These are phyloP conservation scores for Dryococelus australis DNA, from an alignment of 2,888 invertebrate species.

Conservation along the genomic window DNA sequence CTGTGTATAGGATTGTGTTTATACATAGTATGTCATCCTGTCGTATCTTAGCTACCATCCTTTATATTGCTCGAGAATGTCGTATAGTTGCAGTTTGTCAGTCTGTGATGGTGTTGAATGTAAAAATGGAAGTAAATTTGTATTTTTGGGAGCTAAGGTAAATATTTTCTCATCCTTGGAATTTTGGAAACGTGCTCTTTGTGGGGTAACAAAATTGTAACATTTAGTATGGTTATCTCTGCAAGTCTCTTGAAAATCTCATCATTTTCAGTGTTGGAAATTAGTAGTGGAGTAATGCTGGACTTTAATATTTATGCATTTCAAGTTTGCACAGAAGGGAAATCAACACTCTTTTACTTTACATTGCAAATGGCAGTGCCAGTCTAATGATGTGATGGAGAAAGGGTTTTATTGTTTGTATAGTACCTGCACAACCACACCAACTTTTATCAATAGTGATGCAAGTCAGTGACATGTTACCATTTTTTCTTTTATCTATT, in stretches of 20 bases:
- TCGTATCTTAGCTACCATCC: neutral
- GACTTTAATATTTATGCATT: neutral
- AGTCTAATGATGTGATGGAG: no score
- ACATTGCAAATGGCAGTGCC: neutral
- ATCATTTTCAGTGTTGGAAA: neutral
- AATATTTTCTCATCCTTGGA: neutral
- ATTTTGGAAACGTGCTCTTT: neutral
- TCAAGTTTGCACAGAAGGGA: no score
- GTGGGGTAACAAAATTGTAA: neutral
- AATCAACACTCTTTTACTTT: neutral
- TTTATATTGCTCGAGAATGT: neutral
- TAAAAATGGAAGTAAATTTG: neutral
- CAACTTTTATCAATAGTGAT: neutral
- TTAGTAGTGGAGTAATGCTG: neutral
- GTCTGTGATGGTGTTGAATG: neutral
- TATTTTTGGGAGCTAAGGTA: neutral
- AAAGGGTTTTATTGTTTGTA: neutral
- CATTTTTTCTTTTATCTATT: neutral
- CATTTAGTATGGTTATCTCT: neutral
- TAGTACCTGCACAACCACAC: neutral
- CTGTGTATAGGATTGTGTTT: neutral
- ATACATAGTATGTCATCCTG: neutral
- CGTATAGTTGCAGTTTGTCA: neutral
- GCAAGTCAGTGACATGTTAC: conserved; percentile 1
- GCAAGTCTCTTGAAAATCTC: neutral